Evolutionary conservation across 1,140 invertebrate genomes (phyloP).

Genomic region (Brachionus sp.): DNA sequence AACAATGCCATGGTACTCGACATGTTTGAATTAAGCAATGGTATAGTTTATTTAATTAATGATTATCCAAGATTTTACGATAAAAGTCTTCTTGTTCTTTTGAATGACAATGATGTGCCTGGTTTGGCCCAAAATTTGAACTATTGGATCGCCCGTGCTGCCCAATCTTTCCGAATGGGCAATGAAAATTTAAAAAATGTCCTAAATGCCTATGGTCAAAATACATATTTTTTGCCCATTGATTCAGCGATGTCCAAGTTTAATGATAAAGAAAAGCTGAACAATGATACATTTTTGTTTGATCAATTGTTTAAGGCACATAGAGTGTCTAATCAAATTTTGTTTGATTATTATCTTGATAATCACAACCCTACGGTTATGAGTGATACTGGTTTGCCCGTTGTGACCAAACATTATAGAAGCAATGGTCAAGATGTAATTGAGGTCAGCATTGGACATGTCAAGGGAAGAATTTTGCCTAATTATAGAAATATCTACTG

Average conservation of each 20-base stretch:
- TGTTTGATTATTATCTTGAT: slow-evolving; percentile 40
- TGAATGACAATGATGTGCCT: slow-evolving; percentile 12
- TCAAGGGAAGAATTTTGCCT: slow-evolving; percentile 25
- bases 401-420: slow-evolving; percentile 9
- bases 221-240: slow-evolving; percentile 37
- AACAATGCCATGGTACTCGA: slow-evolving; percentile 33
- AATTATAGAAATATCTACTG: slow-evolving; percentile 39
- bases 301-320: slow-evolving; percentile 19
- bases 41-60: slow-evolving; percentile 25
- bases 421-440: background rate
- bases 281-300: slow-evolving; percentile 33
- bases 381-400: slow-evolving; percentile 10
- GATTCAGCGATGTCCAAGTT: slow-evolving; percentile 11
- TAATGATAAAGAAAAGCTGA: background rate
- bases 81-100: slow-evolving; percentile 32
- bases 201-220: slow-evolving; percentile 8
- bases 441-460: slow-evolving; percentile 39
- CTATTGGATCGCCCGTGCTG: slow-evolving; percentile 16
- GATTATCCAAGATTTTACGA: slow-evolving; percentile 35
- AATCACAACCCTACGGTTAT: background rate
- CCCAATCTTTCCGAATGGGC: slow-evolving; percentile 4
- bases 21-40: slow-evolving; percentile 28
- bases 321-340: slow-evolving; percentile 15
- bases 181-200: slow-evolving; percentile 41
- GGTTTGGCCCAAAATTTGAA: slow-evolving; percentile 10